Evolutionary conservation across 2,113 vertebrate species (phyloP), one percentile per base, ranked within the genome.

Genomic region (Maccullochella peelii): DNA sequence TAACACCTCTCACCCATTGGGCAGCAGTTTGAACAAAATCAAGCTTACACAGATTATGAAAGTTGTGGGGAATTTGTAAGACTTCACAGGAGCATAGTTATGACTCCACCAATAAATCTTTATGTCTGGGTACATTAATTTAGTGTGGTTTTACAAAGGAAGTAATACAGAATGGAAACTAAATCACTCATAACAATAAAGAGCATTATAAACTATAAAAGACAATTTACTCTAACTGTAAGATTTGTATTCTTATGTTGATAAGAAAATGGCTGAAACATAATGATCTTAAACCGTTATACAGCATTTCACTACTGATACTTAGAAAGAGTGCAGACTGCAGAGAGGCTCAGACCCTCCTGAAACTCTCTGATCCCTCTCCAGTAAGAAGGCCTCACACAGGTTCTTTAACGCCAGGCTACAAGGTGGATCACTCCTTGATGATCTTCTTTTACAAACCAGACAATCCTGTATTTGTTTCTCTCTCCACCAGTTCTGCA

Each of bases 401-500:
- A 84, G 80, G 62, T 83, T 83, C 42, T 54, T 86, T 23, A 83
- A 8, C 0, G 0, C 4, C 50, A 68, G 4, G 23, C 23, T 84
- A 6, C 8, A 5, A 4, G 38, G 80, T 2, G 73, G 87, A 0
- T 80, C 8, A 18, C 68, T 57, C 49, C n/a, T 14, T 8, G 36
- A 65, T n/a, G 52, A 63, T 11, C 23, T 77, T 8, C 50, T 58
- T 3, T 59, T 86, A 49, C 84, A 89, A 25, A 80, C 3, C 0
- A 84, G 87, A 78, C 87, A 89, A 44, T 81, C 50, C 0, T 47
- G 27, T 11, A 7, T 9, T 0, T 1, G 42, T 25, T 67, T 85
- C 38, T 16, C 44, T 54, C 8, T 62, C 86, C 86, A 88, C 79
- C 86, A 89, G 0, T 2, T 40, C 12, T 67, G 15, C 52, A 86